Evolutionary conservation across 1,140 invertebrate species (phyloP).

Genomic region (Papilio xuthus): DNA sequence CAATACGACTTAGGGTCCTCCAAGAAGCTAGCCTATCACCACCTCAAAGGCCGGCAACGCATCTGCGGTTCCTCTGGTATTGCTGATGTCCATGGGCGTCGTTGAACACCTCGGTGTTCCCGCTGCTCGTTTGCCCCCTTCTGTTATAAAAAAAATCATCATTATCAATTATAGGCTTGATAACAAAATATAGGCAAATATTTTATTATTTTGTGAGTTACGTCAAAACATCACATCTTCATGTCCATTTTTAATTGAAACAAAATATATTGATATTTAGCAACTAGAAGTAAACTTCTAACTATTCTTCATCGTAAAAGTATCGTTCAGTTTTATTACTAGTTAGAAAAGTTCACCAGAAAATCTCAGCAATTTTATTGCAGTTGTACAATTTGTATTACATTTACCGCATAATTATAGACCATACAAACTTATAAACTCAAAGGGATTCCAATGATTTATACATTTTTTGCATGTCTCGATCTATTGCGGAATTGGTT

Average conservation of each 20-base stretch:
- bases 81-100: too few species aligned
- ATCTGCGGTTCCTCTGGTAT: too few species aligned
- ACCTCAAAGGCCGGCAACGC: too few species aligned
- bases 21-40: too few species aligned
- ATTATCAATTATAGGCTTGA: too few species aligned
- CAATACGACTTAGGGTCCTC: too few species aligned
- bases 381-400: not conserved
- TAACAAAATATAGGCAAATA: too few species aligned
- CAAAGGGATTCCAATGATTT: conserved; percentile 8
- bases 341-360: not conserved
- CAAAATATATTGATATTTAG: not conserved
- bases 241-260: too few species aligned
- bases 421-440: conserved; percentile 3
- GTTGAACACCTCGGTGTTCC: too few species aligned
- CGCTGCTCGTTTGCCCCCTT: too few species aligned
- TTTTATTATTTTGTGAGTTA: not conserved
- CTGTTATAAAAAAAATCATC: too few species aligned
- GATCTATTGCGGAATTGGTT: not conserved
- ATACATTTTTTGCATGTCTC: not conserved
- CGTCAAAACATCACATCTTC: not conserved
- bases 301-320: not conserved
- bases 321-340: not conserved
- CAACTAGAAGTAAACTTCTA: not conserved
- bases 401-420: conserved; percentile 20
- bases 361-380: not conserved